These are phyloP conservation scores for Thryonomys swinderianus DNA, from an alignment of 2,113 vertebrate genomes.

Conservation along the genomic window DNA sequence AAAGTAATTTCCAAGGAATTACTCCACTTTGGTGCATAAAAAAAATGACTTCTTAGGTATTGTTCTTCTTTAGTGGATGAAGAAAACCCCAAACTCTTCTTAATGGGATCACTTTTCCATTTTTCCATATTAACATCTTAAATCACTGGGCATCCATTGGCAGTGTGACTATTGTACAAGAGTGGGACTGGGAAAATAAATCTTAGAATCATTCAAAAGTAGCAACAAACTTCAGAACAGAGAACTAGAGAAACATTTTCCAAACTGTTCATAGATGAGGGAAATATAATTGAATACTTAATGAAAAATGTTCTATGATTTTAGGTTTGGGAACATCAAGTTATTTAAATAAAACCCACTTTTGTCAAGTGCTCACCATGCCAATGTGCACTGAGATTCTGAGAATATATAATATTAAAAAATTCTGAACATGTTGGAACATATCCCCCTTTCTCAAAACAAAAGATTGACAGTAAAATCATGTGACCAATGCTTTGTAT, in stretches of 20 bases:
- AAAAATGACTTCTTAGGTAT: background rate
- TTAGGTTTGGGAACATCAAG: background rate
- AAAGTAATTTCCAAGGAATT: background rate
- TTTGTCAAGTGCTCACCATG: background rate
- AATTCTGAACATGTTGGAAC: background rate
- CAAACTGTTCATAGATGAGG: background rate
- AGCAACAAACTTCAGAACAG: conserved; percentile 1
- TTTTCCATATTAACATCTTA: conserved; percentile 10
- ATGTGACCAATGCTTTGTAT: background rate
- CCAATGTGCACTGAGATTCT: background rate
- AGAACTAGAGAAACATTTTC: background rate
- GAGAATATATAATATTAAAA: background rate
- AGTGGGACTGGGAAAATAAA: background rate
- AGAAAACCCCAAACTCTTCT: background rate
- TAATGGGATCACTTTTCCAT: background rate
- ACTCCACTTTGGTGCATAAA: background rate
- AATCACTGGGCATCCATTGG: background rate
- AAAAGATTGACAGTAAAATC: background rate
- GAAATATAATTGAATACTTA: background rate
- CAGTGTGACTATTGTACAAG: background rate
- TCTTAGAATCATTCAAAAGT: background rate
- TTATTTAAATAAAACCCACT: background rate
- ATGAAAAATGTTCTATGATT: background rate
- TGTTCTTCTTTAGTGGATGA: background rate
- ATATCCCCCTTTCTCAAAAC: background rate